Conservation (phyloP, 1,140 invertebrate species). For the Odontomachus brunneus region DNA sequence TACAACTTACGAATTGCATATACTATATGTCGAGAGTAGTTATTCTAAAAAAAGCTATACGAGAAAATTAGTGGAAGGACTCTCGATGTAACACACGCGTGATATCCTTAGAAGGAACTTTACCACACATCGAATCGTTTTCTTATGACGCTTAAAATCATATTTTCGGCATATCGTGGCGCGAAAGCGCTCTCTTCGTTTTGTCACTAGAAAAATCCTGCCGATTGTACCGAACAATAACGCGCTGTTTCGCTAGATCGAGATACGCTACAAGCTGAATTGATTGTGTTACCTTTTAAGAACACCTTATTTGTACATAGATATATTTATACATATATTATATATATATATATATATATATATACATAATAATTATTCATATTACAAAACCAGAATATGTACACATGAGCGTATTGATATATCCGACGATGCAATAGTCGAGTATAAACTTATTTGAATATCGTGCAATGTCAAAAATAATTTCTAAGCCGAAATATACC, state of each 20-base stretch:
- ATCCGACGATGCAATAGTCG: constrained; percentile 54
- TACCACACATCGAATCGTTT: constrained; percentile 47
- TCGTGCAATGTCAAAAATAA: constrained; percentile 71
- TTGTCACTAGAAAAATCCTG: constrained; percentile 27
- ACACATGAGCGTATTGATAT: constrained; percentile 62
- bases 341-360: constrained; percentile 55
- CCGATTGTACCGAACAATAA: too few species aligned
- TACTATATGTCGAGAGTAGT: constrained; percentile 38
- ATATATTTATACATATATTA: constrained; percentile 67
- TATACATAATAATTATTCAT: constrained; percentile 69
- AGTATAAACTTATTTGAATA: constrained; percentile 59
- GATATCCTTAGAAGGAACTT: constrained; percentile 27
- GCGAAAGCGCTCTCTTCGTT: constrained; percentile 8
- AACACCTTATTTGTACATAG: constrained; percentile 67
- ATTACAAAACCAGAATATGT: constrained; percentile 62
- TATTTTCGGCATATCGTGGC: constrained; percentile 15
- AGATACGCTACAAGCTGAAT: constrained; percentile 61
- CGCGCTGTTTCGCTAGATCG: neutral
- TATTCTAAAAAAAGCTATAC: constrained; percentile 4
- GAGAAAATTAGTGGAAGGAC: neutral
- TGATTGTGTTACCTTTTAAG: constrained; percentile 61
- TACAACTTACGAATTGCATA: neutral
- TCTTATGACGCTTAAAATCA: constrained; percentile 32
- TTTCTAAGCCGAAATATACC: constrained; percentile 65
- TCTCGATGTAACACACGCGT: constrained; percentile 34